Conservation (phyloP, 2,797 vertebrate genomes). For the Gymnoscopelus braueri region DNA sequence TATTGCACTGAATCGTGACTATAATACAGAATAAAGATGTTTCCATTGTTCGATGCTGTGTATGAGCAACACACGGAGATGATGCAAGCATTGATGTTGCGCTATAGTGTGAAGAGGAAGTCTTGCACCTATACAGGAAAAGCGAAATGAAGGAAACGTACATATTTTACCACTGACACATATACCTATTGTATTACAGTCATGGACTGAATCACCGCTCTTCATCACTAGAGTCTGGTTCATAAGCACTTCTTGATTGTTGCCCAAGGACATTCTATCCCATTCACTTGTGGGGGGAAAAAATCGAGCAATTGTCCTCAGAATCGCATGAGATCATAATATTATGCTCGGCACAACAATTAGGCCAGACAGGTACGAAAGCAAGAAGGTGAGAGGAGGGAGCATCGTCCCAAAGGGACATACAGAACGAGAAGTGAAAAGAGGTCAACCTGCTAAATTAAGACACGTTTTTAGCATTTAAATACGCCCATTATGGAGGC, state of each 20-base stretch:
- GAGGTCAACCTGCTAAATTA: conserved; percentile 24
- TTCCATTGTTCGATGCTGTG: conserved; percentile 53
- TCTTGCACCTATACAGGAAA: conserved; percentile 73
- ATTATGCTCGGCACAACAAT: conserved; percentile 13
- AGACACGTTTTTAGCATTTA: conserved; percentile 44
- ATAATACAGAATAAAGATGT: conserved; percentile 35
- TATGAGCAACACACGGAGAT: conserved; percentile 45
- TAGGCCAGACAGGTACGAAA: conserved; percentile 7
- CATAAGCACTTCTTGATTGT: conserved; percentile 19
- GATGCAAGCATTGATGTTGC: conserved; percentile 69
- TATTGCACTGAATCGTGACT: conserved; percentile 22
- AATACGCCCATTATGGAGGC: conserved; percentile 38
- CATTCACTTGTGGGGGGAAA: conserved; percentile 27
- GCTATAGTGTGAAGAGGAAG: conserved; percentile 60
- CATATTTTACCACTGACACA: conserved; percentile 66
- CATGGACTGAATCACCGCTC: conserved; percentile 51
- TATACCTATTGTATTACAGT: conserved; percentile 51
- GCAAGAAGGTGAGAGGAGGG: conserved; percentile 4
- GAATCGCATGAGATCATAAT: background rate
- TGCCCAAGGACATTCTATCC: conserved; percentile 41
- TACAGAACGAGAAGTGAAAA: background rate
- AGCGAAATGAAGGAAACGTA: conserved; percentile 60
- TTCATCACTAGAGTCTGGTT: conserved; percentile 25
- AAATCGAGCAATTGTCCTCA: conserved; percentile 23
- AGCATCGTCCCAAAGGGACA: conserved; percentile 6